These are phyloP conservation scores for Podarcis cretensis DNA, from an alignment of 2,113 vertebrate species.

Conservation along the genomic window DNA sequence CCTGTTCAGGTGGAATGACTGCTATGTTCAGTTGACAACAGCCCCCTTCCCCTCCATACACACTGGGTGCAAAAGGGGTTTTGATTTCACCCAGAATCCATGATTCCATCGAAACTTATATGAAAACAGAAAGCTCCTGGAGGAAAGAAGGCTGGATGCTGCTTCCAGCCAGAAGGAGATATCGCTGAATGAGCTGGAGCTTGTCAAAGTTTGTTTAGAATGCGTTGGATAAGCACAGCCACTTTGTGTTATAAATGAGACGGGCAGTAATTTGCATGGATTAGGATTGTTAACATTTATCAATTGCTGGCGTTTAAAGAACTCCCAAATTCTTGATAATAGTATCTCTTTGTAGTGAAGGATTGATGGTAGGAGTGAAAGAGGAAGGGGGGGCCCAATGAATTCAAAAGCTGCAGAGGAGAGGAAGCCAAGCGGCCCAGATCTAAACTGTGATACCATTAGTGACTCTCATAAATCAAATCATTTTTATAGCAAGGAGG, in stretches of 20 bases:
- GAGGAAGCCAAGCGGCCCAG: conserved; percentile 81
- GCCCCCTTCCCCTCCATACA: too few relatives aligned
- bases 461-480: conserved; percentile 86
- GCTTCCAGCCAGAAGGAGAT: conserved; percentile 66
- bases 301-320: conserved; percentile 80
- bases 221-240: conserved; percentile 76
- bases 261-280: conserved; percentile 83
- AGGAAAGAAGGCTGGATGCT: conserved; percentile 68
- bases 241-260: conserved; percentile 78
- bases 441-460: conserved; percentile 87
- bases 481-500: conserved; percentile 84
- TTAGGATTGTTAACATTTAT: conserved; percentile 83
- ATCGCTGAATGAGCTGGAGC: conserved; percentile 68
- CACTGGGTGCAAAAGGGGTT: too few relatives aligned
- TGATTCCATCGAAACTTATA: neutral
- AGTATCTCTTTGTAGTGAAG: conserved; percentile 86
- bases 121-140: conserved; percentile 54
- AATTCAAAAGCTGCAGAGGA: conserved; percentile 84
- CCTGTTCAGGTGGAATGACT: too few relatives aligned
- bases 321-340: conserved; percentile 82
- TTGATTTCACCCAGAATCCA: neutral
- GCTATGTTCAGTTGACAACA: too few relatives aligned
- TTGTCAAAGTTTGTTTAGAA: conserved; percentile 75
- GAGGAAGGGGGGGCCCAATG: conserved; percentile 66
- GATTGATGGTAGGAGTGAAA: conserved; percentile 81